These are phyloP conservation scores for Myopa testacea DNA, from an alignment of 2,888 invertebrate genomes.

Conservation along the genomic window DNA sequence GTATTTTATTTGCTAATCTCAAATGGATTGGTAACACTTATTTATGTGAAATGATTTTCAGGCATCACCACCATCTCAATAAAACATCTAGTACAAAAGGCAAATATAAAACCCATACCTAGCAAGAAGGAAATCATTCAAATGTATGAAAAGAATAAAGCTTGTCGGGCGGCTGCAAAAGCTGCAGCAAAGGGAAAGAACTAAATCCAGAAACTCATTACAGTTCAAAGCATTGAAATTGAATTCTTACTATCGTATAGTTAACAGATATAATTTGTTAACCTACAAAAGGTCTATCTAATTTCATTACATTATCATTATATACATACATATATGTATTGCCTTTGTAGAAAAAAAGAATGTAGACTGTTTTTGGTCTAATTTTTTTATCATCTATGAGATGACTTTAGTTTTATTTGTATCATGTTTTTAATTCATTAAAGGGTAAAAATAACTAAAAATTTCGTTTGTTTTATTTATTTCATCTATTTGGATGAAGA, in stretches of 20 bases:
- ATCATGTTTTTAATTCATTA: slow-evolving; percentile 1
- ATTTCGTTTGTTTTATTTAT: neutral
- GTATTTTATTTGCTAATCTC: neutral
- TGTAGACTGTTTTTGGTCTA: neutral
- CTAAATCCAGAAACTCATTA: neutral
- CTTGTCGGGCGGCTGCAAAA: slow-evolving; percentile 58
- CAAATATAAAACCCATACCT: slow-evolving; percentile 87
- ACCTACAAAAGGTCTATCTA: neutral
- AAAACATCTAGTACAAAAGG: slow-evolving; percentile 81
- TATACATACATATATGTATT: neutral
- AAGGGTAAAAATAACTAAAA: slow-evolving; percentile 8
- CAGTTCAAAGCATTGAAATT: neutral
- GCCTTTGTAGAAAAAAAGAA: neutral
- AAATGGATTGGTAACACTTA: neutral
- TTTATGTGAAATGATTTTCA: slow-evolving; percentile 55
- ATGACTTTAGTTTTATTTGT: slow-evolving; percentile 10
- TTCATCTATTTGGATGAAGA: too few species aligned
- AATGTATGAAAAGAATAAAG: slow-evolving; percentile 71
- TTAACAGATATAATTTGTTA: too few species aligned
- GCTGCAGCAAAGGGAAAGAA: slow-evolving; percentile 39
- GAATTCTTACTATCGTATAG: neutral
- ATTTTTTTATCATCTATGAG: neutral
- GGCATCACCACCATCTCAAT: slow-evolving; percentile 90
- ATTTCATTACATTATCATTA: neutral
- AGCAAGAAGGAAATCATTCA: slow-evolving; percentile 75